These are phyloP conservation scores for Alosa sapidissima DNA, from an alignment of 2,797 vertebrate genomes.

Conservation along the genomic window DNA sequence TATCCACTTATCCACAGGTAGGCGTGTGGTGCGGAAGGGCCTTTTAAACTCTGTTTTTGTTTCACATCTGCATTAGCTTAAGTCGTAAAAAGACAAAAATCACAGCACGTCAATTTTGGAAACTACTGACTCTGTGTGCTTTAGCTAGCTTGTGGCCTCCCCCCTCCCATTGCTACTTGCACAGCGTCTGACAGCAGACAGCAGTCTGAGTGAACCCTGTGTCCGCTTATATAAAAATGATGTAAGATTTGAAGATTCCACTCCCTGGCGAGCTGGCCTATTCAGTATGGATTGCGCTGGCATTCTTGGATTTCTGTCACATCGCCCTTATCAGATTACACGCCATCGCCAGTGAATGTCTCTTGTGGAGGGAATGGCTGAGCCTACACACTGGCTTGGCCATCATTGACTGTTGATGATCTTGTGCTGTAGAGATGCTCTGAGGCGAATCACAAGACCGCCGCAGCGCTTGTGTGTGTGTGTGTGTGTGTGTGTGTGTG, in stretches of 20 bases:
- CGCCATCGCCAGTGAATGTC: neutral
- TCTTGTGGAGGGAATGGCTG: neutral
- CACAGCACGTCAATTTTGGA: constrained; percentile 1
- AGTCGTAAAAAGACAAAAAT: constrained; percentile 12
- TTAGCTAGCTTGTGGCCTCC: neutral
- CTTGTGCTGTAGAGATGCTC: constrained; percentile 3
- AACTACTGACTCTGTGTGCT: constrained; percentile 2
- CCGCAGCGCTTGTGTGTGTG: constrained; percentile 21
- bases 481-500: constrained; percentile 12
- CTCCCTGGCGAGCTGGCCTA: neutral
- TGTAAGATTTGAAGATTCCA: constrained; percentile 11
- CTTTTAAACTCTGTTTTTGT: neutral
- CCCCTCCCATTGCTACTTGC: neutral
- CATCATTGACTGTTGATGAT: neutral
- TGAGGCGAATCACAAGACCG: constrained; percentile 8
- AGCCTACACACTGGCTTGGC: neutral
- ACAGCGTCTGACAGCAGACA: neutral
- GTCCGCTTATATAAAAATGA: constrained; percentile 11
- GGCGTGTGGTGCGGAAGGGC: neutral
- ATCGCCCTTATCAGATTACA: neutral
- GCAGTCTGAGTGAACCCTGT: neutral
- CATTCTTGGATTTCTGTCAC: neutral
- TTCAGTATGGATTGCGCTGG: neutral
- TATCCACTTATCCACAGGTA: constrained; percentile 14
- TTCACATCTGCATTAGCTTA: constrained; percentile 18